Evolutionary conservation across 2,113 vertebrate species (phyloP), one percentile per base, ranked within the genome.

Genomic region (Dermatemys mawii): DNA sequence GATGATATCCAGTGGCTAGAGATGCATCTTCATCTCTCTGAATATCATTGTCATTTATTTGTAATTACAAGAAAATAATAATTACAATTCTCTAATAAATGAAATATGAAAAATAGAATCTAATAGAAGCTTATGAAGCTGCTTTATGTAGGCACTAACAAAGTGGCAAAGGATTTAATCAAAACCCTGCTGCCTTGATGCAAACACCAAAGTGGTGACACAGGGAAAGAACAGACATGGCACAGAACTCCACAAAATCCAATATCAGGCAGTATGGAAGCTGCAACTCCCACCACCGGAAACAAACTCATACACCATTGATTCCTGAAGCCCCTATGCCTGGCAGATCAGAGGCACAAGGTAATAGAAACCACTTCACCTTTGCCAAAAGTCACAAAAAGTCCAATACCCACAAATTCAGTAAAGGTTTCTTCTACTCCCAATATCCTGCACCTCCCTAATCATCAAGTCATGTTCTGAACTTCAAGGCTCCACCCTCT

Each of bases 71-170:
- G 35, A n/a, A n/a, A 67, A n/a, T 32, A 60, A 60, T 67, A 8
- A 67, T 63, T 17, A 35, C 60, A 67, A 67, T 4, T 41, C 60
- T 67, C 38, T 75, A 26, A 24, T 44, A 41, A 26, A 75, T 21
- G 70, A 75, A 75, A 87, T 53, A 78, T 89, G 83, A 95, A 96
- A 95, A 95, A 93, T 35, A 94, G 88, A 46, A 94, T 89, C 63
- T 84, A 83, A 75, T 84, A 50, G 35, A 94, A 87, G 46, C 92
- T 89, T 1, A 94, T 38, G 86, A 78, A 94, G 32, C 78, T 91
- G 84, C 78, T 81, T 53, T 48, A 41, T 50, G 32, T 73, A 46
- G 82, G 92, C 57, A 41, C 92, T 92, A 89, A 78, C 46, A 83
- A 55, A 89, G 22, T 26, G 46, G 12, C n/a, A 81, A 90, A 63